phyloP scores from a whole-genome alignment of 2,888 invertebrate genomes.

The Cerastoderma edule region DNA sequence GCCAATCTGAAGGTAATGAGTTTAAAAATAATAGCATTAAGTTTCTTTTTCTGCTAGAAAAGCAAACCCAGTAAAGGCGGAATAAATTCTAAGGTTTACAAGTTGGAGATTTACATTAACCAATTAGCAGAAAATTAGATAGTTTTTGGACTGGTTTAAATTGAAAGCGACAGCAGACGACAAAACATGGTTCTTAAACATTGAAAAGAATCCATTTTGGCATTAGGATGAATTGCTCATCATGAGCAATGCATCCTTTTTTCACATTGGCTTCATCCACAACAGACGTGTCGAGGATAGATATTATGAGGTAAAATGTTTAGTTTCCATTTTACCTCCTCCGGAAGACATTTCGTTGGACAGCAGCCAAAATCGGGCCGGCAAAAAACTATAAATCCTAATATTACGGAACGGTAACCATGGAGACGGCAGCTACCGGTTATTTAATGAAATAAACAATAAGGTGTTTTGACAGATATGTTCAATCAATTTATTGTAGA shows the following conservation, averaged over 20 bases:
- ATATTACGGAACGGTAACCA: constrained; percentile 61
- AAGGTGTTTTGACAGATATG: constrained; percentile 61
- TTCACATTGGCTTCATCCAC: background rate
- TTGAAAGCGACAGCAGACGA: constrained; percentile 1
- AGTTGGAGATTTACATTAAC: too few relatives aligned
- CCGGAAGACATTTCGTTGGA: constrained; percentile 35
- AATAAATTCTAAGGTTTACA: too few relatives aligned
- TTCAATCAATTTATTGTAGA: constrained; percentile 51
- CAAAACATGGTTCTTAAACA: background rate
- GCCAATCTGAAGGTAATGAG: too few relatives aligned
- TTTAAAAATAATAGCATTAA: too few relatives aligned
- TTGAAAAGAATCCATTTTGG: too few relatives aligned
- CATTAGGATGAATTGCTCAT: background rate
- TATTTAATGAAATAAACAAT: constrained; percentile 64
- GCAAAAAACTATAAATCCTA: constrained; percentile 62
- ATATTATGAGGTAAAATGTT: background rate
- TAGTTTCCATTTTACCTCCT: background rate
- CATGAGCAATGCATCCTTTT: background rate
- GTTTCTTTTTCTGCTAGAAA: too few relatives aligned
- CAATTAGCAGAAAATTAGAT: too few relatives aligned
- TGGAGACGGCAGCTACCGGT: constrained; percentile 40
- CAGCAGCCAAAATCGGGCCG: constrained; percentile 27
- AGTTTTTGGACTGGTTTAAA: background rate
- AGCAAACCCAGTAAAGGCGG: too few relatives aligned
- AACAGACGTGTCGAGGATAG: background rate